Conservation (phyloP, 2,797 vertebrate genomes). For the Ambastaia sidthimunki region DNA sequence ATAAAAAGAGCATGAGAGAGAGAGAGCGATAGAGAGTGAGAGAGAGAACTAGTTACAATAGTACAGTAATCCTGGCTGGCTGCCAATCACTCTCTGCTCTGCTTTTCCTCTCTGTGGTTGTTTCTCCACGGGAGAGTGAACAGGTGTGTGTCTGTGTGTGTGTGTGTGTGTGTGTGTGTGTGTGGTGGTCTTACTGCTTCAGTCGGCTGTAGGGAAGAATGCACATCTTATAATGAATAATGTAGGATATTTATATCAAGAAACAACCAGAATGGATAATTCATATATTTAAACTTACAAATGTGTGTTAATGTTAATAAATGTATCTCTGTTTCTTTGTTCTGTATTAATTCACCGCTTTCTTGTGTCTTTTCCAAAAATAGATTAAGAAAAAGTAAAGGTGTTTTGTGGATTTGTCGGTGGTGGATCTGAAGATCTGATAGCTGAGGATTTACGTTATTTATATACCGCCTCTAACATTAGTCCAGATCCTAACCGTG, state of each 20-base stretch:
- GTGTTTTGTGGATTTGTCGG: not conserved
- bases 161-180: not conserved
- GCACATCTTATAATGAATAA: too few relatives aligned
- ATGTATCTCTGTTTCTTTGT: too few relatives aligned
- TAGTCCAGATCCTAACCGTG: not conserved
- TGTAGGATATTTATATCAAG: too few relatives aligned
- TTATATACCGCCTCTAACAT: not conserved
- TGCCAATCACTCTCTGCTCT: constrained; percentile 20
- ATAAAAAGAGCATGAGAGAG: not conserved
- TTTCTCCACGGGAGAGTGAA: constrained; percentile 40
- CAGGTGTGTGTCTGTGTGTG: constrained; percentile 34
- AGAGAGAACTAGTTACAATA: constrained; percentile 18
- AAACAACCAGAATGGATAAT: too few relatives aligned
- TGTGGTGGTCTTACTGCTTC: not conserved
- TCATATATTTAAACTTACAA: too few relatives aligned
- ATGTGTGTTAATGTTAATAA: not conserved
- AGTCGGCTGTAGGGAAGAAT: constrained; percentile 10
- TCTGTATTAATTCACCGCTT: not conserved
- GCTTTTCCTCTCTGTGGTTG: constrained; percentile 37
- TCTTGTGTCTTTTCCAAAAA: not conserved
- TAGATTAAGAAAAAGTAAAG: not conserved
- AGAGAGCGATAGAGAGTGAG: not conserved
- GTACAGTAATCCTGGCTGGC: constrained; percentile 21
- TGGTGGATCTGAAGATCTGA: not conserved
- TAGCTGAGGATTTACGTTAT: not conserved